phyloP scores from a whole-genome alignment of 1,140 invertebrate genomes.

The Drosophila bocki region DNA sequence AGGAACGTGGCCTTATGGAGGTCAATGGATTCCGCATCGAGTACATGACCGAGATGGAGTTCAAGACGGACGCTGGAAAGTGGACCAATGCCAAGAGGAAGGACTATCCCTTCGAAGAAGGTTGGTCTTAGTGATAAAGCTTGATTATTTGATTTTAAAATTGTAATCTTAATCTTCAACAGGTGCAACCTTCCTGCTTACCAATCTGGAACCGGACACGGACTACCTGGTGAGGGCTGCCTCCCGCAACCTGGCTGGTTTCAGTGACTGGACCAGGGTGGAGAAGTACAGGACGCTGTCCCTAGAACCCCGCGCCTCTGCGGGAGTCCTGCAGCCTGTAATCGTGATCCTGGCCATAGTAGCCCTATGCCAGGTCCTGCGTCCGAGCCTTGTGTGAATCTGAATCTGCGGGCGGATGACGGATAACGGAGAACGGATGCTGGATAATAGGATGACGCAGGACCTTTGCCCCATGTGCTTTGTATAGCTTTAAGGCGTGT shows the following conservation, averaged over 20 bases:
- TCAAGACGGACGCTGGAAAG: slow-evolving; percentile 70
- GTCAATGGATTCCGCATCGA: slow-evolving; percentile 83
- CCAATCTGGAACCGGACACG: slow-evolving; percentile 80
- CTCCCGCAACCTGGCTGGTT: slow-evolving; percentile 84
- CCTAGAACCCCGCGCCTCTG: slow-evolving; percentile 58
- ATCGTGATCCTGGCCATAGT: slow-evolving; percentile 15
- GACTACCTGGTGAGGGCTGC: slow-evolving; percentile 84
- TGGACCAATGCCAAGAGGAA: slow-evolving; percentile 82
- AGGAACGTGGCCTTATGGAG: slow-evolving; percentile 65
- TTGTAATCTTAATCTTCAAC: neutral
- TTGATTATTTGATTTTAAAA: neutral
- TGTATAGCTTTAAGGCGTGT: slow-evolving; percentile 71
- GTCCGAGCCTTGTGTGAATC: slow-evolving; percentile 34
- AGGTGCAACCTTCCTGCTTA: slow-evolving; percentile 84
- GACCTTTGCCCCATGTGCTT: slow-evolving; percentile 55
- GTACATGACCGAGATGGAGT: slow-evolving; percentile 78
- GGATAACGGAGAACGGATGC: slow-evolving; percentile 17
- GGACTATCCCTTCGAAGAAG: slow-evolving; percentile 80
- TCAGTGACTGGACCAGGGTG: slow-evolving; percentile 80
- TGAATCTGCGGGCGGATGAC: slow-evolving; percentile 47
- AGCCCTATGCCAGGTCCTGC: slow-evolving; percentile 1
- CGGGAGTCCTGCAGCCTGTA: slow-evolving; percentile 11
- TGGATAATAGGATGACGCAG: slow-evolving; percentile 21
- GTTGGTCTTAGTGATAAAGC: slow-evolving; percentile 39
- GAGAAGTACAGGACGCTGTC: slow-evolving; percentile 72